Percentiles rank a stretch among this genome's conserved stretches.
Evolutionary conservation across 2,113 vertebrate genomes (phyloP).

Genomic region (Oncorhynchus masou): DNA sequence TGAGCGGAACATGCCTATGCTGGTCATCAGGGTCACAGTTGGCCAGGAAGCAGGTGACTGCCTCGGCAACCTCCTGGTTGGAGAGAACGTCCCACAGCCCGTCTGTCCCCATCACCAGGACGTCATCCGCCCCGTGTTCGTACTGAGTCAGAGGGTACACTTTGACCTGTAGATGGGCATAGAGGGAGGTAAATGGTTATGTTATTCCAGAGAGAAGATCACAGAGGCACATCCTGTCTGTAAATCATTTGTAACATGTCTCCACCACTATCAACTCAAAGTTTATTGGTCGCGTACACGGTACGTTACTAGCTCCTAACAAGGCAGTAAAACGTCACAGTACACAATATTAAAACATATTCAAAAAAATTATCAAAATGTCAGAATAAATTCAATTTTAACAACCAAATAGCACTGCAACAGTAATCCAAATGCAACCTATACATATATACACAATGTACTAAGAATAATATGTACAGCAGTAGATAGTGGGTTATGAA

Average conservation of each 20-base stretch:
- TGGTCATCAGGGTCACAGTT: slow-evolving; percentile 96
- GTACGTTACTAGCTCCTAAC: too few relatives aligned
- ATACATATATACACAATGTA: too few relatives aligned
- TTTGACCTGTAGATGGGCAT: slow-evolving; percentile 76
- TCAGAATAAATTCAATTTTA: too few relatives aligned
- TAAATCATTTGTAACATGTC: neutral
- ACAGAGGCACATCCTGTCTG: neutral
- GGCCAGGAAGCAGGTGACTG: slow-evolving; percentile 87
- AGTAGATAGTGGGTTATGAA: too few relatives aligned
- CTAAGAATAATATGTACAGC: too few relatives aligned
- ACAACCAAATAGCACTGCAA: too few relatives aligned
- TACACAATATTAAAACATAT: too few relatives aligned
- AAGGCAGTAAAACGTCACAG: too few relatives aligned
- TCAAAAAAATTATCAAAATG: too few relatives aligned
- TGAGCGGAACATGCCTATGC: slow-evolving; percentile 79
- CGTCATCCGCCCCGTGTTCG: slow-evolving; percentile 88
- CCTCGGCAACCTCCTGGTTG: slow-evolving; percentile 94
- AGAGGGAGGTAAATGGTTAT: neutral
- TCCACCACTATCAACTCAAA: too few relatives aligned
- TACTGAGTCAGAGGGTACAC: slow-evolving; percentile 84
- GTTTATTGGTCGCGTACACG: too few relatives aligned
- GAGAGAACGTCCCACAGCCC: slow-evolving; percentile 97
- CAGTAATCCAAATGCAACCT: too few relatives aligned
- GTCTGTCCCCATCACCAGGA: slow-evolving; percentile 91
- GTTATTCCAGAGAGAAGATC: neutral